Evolutionary conservation across 2,888 invertebrate genomes (phyloP), one percentile per base, ranked within the genome.

Genomic region (Listrodromus nycthemerus): DNA sequence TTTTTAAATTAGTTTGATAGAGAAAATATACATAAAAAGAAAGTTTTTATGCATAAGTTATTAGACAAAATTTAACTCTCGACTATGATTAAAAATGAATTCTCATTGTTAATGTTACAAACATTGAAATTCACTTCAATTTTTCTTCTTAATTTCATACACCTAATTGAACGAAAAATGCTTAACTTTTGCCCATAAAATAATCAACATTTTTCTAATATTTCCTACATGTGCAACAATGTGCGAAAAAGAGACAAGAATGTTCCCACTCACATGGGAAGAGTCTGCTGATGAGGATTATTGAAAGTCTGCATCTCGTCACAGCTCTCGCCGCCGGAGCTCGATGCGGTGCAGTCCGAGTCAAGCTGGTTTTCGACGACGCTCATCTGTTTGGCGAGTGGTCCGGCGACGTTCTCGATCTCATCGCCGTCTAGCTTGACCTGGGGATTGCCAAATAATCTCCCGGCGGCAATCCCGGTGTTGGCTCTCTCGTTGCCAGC

Each of bases 281-380:
- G 95, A 84, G 95, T 95, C 90, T 96, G 96, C 91, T 97, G 97
- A 90, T 96, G 95, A 69, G 95, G 95, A 94, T 97, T 97, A 93
- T 96, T 97, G 94, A 97, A 97, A 83, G 94, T 94, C 87, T 97
- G 96, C 94, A 96, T 96, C 93, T 98, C 98, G 94, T 98, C 98
- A 93, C 97, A 97, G 90, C 98, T 98, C 93, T 98, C 98, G 45
- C 98, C 98, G 74, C 98, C 98, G 19, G 98, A 98, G 91, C 98
- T 98, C 84, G 98, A 98, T 19, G 96, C 98, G 0, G 99, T 99
- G 48, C 97, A 98, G 94, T 99, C 98, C 1, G 98, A 98, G 93
- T 99, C 98, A 86, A 98, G 94, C 89, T 96, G 96, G 82, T 95
- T 94, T 91, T 97, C 96, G 78, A 98, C 95, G 85, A 97, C 94